Conservation (phyloP, 2,888 invertebrate genomes). For the Acheta domesticus region DNA sequence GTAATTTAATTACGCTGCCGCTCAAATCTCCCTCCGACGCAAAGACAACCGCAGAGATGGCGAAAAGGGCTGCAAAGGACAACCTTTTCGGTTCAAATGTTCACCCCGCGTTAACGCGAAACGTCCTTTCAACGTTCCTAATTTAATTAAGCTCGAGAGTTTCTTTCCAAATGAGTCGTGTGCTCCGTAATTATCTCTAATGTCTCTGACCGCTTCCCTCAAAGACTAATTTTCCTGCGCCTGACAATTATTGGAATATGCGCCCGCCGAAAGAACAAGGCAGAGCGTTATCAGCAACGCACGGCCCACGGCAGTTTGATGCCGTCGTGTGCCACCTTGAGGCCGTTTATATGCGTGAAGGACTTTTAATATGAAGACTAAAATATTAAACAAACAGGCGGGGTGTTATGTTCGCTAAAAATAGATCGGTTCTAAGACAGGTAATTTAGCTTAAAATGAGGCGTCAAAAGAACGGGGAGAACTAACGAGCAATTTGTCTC, state of each 20-base stretch:
- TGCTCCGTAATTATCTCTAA: conserved; percentile 18
- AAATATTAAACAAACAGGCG: conserved; percentile 7
- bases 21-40: background rate
- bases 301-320: too few species aligned
- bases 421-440: conserved; percentile 23
- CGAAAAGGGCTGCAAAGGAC: background rate
- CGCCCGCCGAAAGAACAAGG: too few species aligned
- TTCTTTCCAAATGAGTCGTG: conserved; percentile 10
- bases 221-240: background rate
- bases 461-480: conserved; percentile 29
- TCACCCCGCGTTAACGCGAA: background rate
- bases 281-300: too few species aligned
- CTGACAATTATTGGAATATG: background rate
- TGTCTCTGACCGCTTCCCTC: conserved; percentile 3
- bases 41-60: background rate
- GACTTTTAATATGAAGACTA: conserved; percentile 18
- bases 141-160: conserved; percentile 4
- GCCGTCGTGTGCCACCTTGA: background rate
- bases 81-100: background rate
- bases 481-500: conserved; percentile 31
- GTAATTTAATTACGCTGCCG: background rate
- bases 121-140: background rate
- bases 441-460: conserved; percentile 32
- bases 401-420: background rate
- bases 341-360: background rate